Base-by-base conservation (phyloP, 1,140 invertebrate species). In the Mya arenaria region DNA sequence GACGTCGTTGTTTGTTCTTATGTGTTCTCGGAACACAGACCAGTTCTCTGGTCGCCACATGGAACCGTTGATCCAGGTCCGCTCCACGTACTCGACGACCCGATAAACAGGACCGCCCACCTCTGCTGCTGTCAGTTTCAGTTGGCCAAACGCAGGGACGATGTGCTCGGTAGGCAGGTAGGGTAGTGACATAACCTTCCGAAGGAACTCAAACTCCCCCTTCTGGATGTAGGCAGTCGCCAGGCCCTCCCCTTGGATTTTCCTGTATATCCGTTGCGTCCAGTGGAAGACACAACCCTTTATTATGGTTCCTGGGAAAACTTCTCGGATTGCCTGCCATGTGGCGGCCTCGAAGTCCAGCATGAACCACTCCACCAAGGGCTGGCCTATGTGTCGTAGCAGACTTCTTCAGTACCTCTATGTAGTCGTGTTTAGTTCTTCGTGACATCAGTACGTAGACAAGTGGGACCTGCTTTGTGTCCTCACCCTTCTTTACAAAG, bases 121-220 rank as follows among this genome's bases (percentile, higher is more conserved):
- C 37, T 65, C 4, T 15, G 41, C 44, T 56, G 60, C 60, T 32
- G 19, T 10, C 4, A 44, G 0, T 2, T 8, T 4, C 55, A 82
- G 36, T 6, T 41, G 17, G 30, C 37, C 25, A 32, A 82, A 82
- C 10, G 58, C 58, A 6, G 39, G 25, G 0, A 1, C 4, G 0
- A 82, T 73, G 25, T 82, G 68, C 23, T 73, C 41, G 1, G 58
- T 15, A 17, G 79, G 79, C 4, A 82, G 41, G 58, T 36, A 82
- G 30, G 56, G 58, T 6, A 82, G 68, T 1, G 36, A 17, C 34
- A 81, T 48, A 25, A 81, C 4, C 39, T 72, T 81, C n/a, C 65
- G 39, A 1, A 81, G 19, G 34, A 63, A 48, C 6, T 25, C 30
- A n/a, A n/a, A 60, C 28, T 4, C 71, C n/a, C 71, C 55, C 2